Evolutionary conservation across 2,888 invertebrate species (phyloP), one percentile per base, ranked within the genome.

Genomic region (Pelosia muscerda): DNA sequence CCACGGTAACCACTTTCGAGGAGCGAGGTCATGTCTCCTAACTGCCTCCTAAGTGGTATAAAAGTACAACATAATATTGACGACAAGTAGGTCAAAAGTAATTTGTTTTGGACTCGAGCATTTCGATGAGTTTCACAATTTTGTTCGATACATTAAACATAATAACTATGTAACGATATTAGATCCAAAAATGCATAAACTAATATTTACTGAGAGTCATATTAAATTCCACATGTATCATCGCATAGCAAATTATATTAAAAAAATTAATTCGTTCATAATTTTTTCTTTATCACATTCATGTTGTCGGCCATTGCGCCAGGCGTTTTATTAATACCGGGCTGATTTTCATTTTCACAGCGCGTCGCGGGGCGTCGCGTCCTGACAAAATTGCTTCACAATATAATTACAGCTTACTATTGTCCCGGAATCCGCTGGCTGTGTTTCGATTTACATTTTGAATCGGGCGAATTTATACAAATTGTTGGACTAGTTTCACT

Each of bases 371-470:
- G 84, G 81, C 77, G 74, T 77, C 71, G 75, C 77, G 74, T 79
- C 69, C 77, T 78, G 85, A 86, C 87, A 82, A 87, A 93, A 93
- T 93, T 90, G 90, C 90, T 92, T 91, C 90, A 91, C 91, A 92
- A 92, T 93, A 92, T 90, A 92, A 93, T 93, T 93, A 92, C 88
- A 84, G 83, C 77, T 82, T 81, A 83, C 88, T 85, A 90, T 91
- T 91, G 92, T 91, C 84, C 86, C 79, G 82, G 81, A 85, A 86
- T 85, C 81, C 84, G 78, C 75, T 77, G 81, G 75, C 84, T 80
- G 79, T 83, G 84, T 83, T 89, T 90, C 88, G 89, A 92, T 93
- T 93, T 92, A 88, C 90, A 90, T 93, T 91, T 86, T 81, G 83
- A 92, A 89, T 86, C 85, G 84, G 75, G 82, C 83, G 57, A 86